Conservation (phyloP, 2,888 invertebrate genomes). For the Schizaphis graminum region DNA sequence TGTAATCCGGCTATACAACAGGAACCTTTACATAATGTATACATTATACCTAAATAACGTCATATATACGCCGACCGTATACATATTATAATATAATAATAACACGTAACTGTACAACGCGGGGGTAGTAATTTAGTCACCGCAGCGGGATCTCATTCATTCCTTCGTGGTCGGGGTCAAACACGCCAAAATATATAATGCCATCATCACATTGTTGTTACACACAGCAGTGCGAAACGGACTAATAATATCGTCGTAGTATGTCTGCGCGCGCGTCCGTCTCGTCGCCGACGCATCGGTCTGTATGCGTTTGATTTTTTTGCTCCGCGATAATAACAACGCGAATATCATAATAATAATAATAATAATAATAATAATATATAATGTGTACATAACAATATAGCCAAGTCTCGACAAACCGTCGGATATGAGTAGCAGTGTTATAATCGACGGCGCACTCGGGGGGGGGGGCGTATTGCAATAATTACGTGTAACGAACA, state of each 20-base stretch:
- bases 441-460: neutral
- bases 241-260: neutral
- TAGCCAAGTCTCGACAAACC: neutral
- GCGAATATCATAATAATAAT: no score
- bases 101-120: neutral
- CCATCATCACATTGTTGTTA: neutral
- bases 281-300: neutral
- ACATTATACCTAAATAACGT: neutral
- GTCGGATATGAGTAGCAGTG: neutral
- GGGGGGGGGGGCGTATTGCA: neutral
- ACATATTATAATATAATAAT: neutral
- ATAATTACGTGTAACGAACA: neutral
- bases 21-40: neutral
- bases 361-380: neutral
- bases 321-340: neutral
- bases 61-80: neutral
- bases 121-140: neutral
- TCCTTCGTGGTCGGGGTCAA: neutral
- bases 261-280: neutral
- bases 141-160: neutral
- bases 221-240: neutral
- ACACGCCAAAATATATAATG: neutral
- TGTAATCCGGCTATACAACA: slow-evolving; percentile 33
- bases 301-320: no score
- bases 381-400: no score